These are phyloP conservation scores for Drosophila phalerata DNA, from an alignment of 2,888 invertebrate species.

Conservation along the genomic window DNA sequence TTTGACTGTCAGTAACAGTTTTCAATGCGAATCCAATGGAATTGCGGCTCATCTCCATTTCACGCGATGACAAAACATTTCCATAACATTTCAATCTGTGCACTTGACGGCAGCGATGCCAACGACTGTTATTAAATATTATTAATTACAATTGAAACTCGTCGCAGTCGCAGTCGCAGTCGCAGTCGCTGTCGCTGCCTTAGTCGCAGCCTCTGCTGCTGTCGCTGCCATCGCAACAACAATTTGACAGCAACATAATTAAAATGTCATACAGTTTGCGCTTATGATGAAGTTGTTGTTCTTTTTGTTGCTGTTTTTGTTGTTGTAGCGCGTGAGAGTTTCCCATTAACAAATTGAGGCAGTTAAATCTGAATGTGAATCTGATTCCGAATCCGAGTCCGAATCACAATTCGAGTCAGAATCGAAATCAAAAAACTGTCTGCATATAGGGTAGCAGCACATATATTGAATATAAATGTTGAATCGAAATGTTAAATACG, in stretches of 20 bases:
- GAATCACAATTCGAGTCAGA: constrained; percentile 31
- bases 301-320: constrained; percentile 7
- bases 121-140: constrained; percentile 75
- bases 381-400: constrained; percentile 13
- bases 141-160: constrained; percentile 75
- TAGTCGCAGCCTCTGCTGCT: constrained; percentile 22
- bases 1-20: constrained; percentile 47
- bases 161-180: constrained; percentile 19
- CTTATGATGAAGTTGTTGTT: constrained; percentile 12
- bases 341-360: constrained; percentile 69
- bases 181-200: constrained; percentile 14
- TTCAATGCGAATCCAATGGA: constrained; percentile 37
- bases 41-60: constrained; percentile 55
- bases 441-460: constrained; percentile 27
- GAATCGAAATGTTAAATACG: constrained; percentile 28
- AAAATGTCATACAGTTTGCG: constrained; percentile 73
- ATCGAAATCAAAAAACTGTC: constrained; percentile 37
- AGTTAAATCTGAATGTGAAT: constrained; percentile 23
- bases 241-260: constrained; percentile 79
- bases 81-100: constrained; percentile 69
- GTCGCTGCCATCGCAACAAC: constrained; percentile 35
- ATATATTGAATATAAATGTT: constrained; percentile 44
- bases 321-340: constrained; percentile 59
- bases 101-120: constrained; percentile 65
- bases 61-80: constrained; percentile 72